Base-by-base conservation (phyloP, 2,888 invertebrate genomes). In the Tenthredo notha region DNA sequence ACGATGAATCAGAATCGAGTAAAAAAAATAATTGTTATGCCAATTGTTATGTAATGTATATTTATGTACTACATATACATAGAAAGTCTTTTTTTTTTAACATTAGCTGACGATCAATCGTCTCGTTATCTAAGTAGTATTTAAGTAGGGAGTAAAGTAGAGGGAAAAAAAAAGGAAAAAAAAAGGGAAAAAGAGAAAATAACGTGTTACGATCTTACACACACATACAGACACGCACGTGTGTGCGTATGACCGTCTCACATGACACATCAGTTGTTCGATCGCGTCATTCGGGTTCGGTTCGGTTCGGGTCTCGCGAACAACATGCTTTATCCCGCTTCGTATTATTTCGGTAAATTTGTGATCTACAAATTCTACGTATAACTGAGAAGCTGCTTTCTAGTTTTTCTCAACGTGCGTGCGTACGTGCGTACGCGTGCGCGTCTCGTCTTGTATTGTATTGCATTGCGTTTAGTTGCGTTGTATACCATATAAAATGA, bases 221-320 rank as follows among this genome's bases (percentile, higher is more conserved):
- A 33, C 5, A 29, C 29, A 33, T 2, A 37, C 37, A 37, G 1
- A 33, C 15, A 33, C 15, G 18, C 29, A 18, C 33, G 67, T 33
- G 67, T 33, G 33, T 61, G 25, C 25, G 67, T 67, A 5, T 33
- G 29, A 67, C 12, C 33, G 33, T 33, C 67, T 67, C 18, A 54
- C 54, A 25, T 67, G 33, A 67, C 18, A 54, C 54, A 25, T 67
- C 67, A 67, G 67, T 67, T 67, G 33, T 33, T 67, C 67, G 67
- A 18, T 2, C 21, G 67, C 67, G 29, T 67, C 33, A 33, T 67
- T 18, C 33, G 67, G 18, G 25, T 67, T 67, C 67, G 67, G 37
- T 37, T 37, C 37, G 67, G 15, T 5, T 25, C 67, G 67, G 67
- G 6, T 10, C 37, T 65, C 1, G 25, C 2, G 15, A 15, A 47